Base-by-base conservation (phyloP, 92 coral and sea anemone species). In the Diadumene lineata region DNA sequence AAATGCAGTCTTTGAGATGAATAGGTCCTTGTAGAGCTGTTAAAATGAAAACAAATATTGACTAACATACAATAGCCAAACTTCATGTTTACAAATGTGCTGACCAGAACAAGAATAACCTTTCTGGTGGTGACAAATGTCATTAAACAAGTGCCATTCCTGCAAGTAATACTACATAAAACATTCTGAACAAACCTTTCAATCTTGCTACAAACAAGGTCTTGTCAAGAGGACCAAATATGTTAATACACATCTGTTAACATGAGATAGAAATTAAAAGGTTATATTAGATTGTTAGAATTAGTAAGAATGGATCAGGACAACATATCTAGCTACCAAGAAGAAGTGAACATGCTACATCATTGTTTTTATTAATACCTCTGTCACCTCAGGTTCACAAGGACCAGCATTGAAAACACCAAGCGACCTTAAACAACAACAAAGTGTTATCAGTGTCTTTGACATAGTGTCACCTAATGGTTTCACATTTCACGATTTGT, bases 151-250 rank as follows among this genome's bases (percentile, higher is more conserved):
- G n/a, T n/a, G n/a, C n/a, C n/a, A n/a, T n/a, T n/a, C n/a, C n/a
- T n/a, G n/a, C n/a, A n/a, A n/a, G n/a, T n/a, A n/a, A n/a, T n/a
- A n/a, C n/a, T 38, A 6, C 13, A 13, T 38, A 38, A 38, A 38
- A 38, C 6, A 4, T 6, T 6, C 7, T 38, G 48, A 38, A 38
- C 66, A 72, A 78, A 91, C 97, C 97, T 84, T 64, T 81, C 33
- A 91, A 78, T 34, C 82, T 91, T 18, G 88, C 46, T 28, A 81
- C 79, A 63, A 91, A 81, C 61, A 81, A 80, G 13, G 64, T 80
- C 76, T 74, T 87, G 50, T 84, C 80, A 34, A 91, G 81, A 11
- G 97, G 81, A 30, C 84, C 84, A 76, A 81, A 91, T 32, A 91
- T 78, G 26, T 85, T 22, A 11, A 87, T 50, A 53, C 75, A 71